A percentile compares a stretch with the other conserved stretches of the same genome.
Conservation (phyloP, 2,113 vertebrate genomes). For the Erythrocercus mccallii region DNA sequence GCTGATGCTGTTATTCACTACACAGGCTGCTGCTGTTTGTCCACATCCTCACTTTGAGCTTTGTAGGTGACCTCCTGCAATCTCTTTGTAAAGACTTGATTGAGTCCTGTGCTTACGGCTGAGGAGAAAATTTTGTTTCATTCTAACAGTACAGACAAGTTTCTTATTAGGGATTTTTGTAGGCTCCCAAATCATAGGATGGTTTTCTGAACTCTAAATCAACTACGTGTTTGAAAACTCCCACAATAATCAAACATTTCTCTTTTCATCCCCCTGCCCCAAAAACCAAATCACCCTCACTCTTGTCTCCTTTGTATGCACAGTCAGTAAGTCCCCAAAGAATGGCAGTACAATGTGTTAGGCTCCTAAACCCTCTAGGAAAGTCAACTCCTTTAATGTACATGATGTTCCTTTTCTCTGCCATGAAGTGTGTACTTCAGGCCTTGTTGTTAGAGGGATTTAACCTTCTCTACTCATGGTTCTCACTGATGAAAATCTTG, state of each 20-base stretch:
- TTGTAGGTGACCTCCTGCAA: neutral
- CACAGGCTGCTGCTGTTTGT: neutral
- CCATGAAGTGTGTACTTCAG: neutral
- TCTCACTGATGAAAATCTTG: neutral
- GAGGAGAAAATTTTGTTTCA: neutral
- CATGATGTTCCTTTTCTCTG: neutral
- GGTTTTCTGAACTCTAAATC: neutral
- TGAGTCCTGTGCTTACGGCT: neutral
- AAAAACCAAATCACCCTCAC: accelerated
- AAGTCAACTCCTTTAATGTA: neutral
- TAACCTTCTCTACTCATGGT: neutral
- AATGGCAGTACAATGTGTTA: neutral
- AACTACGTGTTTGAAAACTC: neutral
- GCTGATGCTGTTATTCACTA: neutral
- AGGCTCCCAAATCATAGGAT: neutral
- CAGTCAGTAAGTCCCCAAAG: neutral
- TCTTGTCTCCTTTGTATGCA: neutral
- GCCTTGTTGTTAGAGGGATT: neutral
- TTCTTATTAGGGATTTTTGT: neutral
- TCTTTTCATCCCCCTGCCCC: accelerated
- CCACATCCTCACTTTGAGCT: neutral
- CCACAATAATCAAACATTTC: neutral
- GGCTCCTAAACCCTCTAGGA: neutral
- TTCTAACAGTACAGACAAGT: neutral
- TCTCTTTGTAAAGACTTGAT: neutral